Evolutionary conservation across 1,140 invertebrate genomes (phyloP).

Genomic region (Bicyclus anynana): DNA sequence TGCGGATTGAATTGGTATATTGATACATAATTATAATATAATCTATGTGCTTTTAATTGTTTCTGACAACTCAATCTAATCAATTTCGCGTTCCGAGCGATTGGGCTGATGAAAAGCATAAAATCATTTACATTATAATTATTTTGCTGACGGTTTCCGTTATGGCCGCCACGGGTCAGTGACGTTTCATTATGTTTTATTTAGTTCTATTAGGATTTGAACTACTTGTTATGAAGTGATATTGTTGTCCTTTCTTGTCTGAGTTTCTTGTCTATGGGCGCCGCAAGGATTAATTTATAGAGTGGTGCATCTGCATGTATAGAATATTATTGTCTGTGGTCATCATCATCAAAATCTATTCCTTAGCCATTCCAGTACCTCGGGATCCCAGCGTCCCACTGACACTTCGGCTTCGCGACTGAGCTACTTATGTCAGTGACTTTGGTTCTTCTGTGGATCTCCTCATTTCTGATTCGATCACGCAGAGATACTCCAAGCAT

Average conservation of each 20-base stretch:
- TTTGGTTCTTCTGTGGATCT: too few species aligned
- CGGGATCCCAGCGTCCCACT: too few species aligned
- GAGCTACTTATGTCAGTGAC: too few species aligned
- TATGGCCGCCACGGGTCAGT: not conserved
- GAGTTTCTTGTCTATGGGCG: not conserved
- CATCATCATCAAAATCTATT: too few species aligned
- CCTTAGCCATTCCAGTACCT: too few species aligned
- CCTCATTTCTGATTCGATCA: too few species aligned
- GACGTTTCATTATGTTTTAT: not conserved
- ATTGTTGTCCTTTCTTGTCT: too few species aligned
- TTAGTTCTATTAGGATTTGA: not conserved
- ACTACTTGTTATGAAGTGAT: not conserved
- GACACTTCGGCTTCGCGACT: too few species aligned
- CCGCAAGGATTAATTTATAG: too few species aligned
- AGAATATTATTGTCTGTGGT: too few species aligned
- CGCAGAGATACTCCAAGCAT: too few species aligned
- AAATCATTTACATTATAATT: conserved; percentile 4
- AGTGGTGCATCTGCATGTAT: too few species aligned
- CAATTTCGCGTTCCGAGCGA: not conserved
- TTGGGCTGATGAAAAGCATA: conserved; percentile 6
- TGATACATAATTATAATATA: not conserved
- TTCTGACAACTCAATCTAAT: conserved; percentile 7
- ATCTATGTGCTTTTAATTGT: conserved; percentile 3
- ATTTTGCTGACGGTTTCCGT: conserved; percentile 8
- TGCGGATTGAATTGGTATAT: not conserved